phyloP scores from a whole-genome alignment of 2,888 invertebrate genomes.

The Diarsia brunnea region DNA sequence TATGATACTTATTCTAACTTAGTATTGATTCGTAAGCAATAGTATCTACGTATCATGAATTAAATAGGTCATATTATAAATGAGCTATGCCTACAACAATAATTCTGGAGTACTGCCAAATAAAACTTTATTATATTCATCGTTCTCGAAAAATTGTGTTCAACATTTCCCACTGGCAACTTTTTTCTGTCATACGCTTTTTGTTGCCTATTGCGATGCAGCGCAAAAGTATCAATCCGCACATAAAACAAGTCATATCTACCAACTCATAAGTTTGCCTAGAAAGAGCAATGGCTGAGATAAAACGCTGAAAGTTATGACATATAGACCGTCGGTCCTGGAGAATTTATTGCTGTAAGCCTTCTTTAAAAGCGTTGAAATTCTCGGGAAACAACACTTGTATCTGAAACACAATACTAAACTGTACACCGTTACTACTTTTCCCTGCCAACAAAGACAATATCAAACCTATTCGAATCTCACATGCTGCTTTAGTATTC shows the following conservation, averaged over 20 bases:
- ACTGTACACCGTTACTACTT: neutral
- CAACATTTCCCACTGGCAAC: constrained; percentile 7
- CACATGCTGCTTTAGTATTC: constrained; percentile 27
- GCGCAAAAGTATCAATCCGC: constrained; percentile 4
- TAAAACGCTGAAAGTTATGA: constrained; percentile 34
- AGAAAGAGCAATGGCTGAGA: constrained; percentile 7
- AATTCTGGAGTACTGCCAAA: constrained; percentile 25
- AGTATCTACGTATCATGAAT: neutral
- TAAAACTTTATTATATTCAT: constrained; percentile 11
- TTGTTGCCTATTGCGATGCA: constrained; percentile 21
- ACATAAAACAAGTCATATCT: constrained; percentile 22
- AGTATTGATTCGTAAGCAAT: too few species aligned
- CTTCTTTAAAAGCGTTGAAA: neutral
- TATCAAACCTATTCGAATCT: constrained; percentile 1
- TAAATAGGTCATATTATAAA: neutral
- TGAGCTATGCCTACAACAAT: neutral
- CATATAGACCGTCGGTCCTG: constrained; percentile 2
- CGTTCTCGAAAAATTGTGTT: constrained; percentile 17
- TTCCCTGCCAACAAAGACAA: neutral
- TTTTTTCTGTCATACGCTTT: constrained; percentile 18
- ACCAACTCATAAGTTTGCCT: constrained; percentile 27
- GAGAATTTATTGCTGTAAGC: constrained; percentile 28
- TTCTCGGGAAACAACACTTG: neutral
- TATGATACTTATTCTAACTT: neutral
- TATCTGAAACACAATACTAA: neutral